phyloP scores from a whole-genome alignment of 1,140 invertebrate species.

The Dinothrombium tinctorium region DNA sequence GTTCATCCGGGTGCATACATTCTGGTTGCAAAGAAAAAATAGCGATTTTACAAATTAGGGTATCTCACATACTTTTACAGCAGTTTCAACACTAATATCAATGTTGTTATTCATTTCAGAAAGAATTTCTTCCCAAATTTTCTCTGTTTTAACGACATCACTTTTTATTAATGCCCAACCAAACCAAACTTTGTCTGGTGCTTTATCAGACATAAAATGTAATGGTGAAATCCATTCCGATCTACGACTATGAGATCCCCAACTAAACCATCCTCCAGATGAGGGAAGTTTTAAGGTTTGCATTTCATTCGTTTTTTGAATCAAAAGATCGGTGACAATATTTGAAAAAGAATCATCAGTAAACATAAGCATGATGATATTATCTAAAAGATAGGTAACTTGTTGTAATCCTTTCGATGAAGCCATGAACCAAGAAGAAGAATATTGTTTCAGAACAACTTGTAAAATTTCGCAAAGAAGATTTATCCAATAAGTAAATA shows the following conservation, averaged over 20 bases:
- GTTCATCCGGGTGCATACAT: conserved; percentile 2
- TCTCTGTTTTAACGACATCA: conserved; percentile 4
- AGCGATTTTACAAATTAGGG: no score
- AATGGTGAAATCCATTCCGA: conserved; percentile 9
- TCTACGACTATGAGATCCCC: not conserved
- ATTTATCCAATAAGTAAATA: conserved; percentile 7
- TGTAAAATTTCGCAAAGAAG: conserved; percentile 7
- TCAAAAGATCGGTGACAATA: not conserved
- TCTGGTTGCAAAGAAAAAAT: no score
- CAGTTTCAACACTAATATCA: not conserved
- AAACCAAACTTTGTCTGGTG: conserved; percentile 3
- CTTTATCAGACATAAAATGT: conserved; percentile 6
- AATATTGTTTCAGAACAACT: not conserved
- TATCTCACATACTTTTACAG: conserved; percentile 1
- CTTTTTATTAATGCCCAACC: conserved; percentile 2
- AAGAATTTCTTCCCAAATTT: conserved; percentile 12
- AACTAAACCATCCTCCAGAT: not conserved
- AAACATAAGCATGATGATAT: conserved; percentile 6
- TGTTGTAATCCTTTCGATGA: conserved; percentile 1
- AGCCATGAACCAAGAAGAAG: conserved; percentile 7
- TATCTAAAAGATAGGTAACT: conserved; percentile 7
- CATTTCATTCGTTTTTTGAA: not conserved
- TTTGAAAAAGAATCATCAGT: not conserved
- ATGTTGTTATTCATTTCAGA: conserved; percentile 5
- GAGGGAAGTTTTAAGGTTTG: not conserved